Base-by-base conservation (phyloP, 2,888 invertebrate species). In the Plusia festucae region DNA sequence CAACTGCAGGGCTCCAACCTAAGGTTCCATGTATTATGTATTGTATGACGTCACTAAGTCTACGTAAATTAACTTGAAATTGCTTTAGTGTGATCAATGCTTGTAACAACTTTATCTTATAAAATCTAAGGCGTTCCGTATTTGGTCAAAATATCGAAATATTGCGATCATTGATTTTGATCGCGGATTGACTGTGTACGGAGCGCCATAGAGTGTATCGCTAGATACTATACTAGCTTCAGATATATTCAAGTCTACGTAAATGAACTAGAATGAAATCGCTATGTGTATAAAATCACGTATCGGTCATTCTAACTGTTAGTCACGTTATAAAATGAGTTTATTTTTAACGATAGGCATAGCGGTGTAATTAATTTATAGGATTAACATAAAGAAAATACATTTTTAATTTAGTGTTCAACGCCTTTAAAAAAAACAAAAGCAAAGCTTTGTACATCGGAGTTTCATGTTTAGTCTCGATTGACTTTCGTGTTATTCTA, bases 401-500 rank as follows among this genome's bases (percentile, higher is more conserved):
- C 22, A 63, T 58, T 54, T 52, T 57, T 49, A 22, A 27, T 9
- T 9, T 16, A 44, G 9, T 30, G 46, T 55, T 53, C 18, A 16
- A 44, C 53, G 52, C 55, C 9, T 67, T 24, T 51, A 22, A 34
- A 15, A 15, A 63, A 27, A 54, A 16, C 34, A 20, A 15, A 40
- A 40, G 40, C 44, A 32, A 59, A 9, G 20, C 4, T 6, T 51
- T 46, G 15, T 27, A 53, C 46, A 24, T 18, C 20, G 9, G 9
- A 55, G 27, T 13, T 9, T 30, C 52, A 16, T 52, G 16, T 60
- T 61, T 53, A 61, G n/a, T 58, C 22, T 9, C 56, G 44, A 69
- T 65, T 24, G 55, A 16, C 55, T 61, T 73, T 61, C 15, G 32
- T 53, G 56, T 56, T 59, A 59, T 53, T 11, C 32, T 54, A 16